Conservation (phyloP, 2,888 invertebrate genomes). For the Pseudococcus viburni region DNA sequence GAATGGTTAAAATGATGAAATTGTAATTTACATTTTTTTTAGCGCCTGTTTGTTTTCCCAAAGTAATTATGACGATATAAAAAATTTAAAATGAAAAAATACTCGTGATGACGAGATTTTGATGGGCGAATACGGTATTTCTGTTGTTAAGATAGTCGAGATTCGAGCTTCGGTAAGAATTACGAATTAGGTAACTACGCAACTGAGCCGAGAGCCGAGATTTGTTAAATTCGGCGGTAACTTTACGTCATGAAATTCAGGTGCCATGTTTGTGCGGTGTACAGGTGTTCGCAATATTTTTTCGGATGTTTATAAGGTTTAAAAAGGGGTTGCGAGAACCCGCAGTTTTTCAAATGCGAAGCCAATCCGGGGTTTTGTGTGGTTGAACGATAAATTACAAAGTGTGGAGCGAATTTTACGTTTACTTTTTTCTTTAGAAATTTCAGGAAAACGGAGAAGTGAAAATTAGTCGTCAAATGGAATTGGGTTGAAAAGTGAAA, state of each 20-base stretch:
- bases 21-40: conserved; percentile 34
- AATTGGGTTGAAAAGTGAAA: too few relatives aligned
- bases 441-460: too few relatives aligned
- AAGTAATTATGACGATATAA: conserved; percentile 35
- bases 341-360: too few relatives aligned
- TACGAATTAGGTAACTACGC: background rate
- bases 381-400: too few relatives aligned
- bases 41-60: background rate
- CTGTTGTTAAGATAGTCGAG: background rate
- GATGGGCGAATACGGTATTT: background rate
- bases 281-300: background rate
- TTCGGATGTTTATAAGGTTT: too few relatives aligned
- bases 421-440: too few relatives aligned
- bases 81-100: background rate
- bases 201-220: background rate
- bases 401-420: too few relatives aligned
- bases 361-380: too few relatives aligned
- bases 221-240: background rate
- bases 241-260: conserved; percentile 5
- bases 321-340: too few relatives aligned
- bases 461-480: too few relatives aligned
- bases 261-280: background rate
- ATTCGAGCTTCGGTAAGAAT: background rate
- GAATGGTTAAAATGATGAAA: conserved; percentile 20
- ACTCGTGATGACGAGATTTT: background rate